phyloP scores from a whole-genome alignment of 2,113 vertebrate genomes.

The Seriola rivoliana region DNA sequence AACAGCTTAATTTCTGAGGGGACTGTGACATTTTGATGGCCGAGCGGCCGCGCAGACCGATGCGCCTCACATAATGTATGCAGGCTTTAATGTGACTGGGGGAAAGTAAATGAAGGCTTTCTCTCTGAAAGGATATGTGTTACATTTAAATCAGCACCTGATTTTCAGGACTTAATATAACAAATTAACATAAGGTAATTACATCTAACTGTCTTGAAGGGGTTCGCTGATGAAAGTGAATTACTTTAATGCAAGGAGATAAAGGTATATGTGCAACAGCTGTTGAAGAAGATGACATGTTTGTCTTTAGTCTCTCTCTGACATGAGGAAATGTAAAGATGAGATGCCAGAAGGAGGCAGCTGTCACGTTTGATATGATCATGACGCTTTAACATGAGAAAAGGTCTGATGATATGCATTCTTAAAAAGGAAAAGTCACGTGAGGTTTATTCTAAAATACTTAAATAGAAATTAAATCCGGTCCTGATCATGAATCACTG shows the following conservation, averaged over 20 bases:
- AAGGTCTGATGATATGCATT: no score
- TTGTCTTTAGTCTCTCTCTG: neutral
- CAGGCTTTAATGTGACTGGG: neutral
- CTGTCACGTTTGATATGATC: no score
- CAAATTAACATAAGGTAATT: neutral
- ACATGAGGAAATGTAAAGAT: no score
- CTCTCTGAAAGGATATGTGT: neutral
- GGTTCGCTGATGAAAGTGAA: neutral
- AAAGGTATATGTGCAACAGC: neutral
- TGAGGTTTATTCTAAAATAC: no score
- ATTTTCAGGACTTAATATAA: neutral
- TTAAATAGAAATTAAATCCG: no score
- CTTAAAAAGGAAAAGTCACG: no score
- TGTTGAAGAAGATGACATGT: neutral
- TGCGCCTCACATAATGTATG: neutral
- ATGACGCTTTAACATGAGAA: no score
- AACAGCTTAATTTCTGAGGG: slow-evolving; percentile 45
- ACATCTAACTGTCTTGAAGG: neutral
- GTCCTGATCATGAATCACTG: no score
- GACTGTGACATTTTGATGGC: neutral
- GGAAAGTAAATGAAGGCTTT: neutral
- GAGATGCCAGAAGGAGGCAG: no score
- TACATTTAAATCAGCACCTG: neutral
- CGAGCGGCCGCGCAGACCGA: neutral
- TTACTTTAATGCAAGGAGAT: neutral